Base-by-base conservation (phyloP, 2,797 vertebrate species). In the Silurus lanzhouensis region DNA sequence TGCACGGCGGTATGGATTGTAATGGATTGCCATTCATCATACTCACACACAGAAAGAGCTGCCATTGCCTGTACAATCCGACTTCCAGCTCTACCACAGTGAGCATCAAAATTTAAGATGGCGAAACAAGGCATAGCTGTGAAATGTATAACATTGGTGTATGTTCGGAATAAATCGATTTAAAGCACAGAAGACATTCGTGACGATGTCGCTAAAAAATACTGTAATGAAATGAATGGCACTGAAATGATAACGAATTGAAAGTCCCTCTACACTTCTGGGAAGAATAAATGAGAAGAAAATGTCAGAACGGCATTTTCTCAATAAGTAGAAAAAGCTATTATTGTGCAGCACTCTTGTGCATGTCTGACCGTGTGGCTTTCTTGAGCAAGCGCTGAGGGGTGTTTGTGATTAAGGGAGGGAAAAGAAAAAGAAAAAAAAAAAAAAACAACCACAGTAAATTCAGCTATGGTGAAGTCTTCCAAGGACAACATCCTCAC, bases 401-500 rank as follows among this genome's bases (percentile, higher is more conserved):
- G 67, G 71, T 85, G 87, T 88, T 86, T 81, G 83, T 55, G 67
- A 74, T 85, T 85, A 66, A 38, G 38, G 38, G 61, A 58, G 31
- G 60, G 81, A 66, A 85, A 71, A 78, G 25, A 81, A 44, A 13
- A 7, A 52, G 48, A 52, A 10, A 52, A 10, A 0, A 66, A 83
- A 78, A 85, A 70, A 77, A 31, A 81, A 44, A 12, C 74, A 72
- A 57, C 74, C 75, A 81, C 76, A 78, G 84, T 86, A 70, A 44
- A 86, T 76, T 82, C 19, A 10, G 48, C 48, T 22, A 9, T 7
- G 27, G 71, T 81, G 17, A 55, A 85, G 82, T 38, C 44, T 61
- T 61, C 76, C 83, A 83, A 87, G 83, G 87, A 85, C 85, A 84
- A 85, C 83, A 83, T 79, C 72, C 64, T 60, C 38, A 46, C 9